These are phyloP conservation scores for Leptopterna dolabrata DNA, from an alignment of 2,888 invertebrate genomes.

Conservation along the genomic window DNA sequence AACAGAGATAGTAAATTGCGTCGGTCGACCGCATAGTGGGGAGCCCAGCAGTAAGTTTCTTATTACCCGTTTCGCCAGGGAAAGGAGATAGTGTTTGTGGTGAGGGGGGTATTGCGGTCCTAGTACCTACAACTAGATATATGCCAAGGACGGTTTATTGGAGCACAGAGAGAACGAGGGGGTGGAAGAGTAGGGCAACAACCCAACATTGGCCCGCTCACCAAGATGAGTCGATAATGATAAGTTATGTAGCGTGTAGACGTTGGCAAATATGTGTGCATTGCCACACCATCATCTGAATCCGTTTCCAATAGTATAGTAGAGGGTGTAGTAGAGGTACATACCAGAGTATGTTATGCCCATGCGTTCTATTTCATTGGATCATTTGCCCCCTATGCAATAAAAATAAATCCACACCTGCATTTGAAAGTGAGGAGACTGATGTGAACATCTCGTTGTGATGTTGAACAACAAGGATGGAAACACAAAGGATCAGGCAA, in stretches of 20 bases:
- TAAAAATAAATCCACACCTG: too few species aligned
- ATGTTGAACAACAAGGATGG: too few species aligned
- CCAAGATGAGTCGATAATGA: neutral
- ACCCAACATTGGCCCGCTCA: neutral
- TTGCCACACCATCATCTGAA: too few species aligned
- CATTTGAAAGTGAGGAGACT: too few species aligned
- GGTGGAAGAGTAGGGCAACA: neutral
- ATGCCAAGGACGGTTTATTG: conserved; percentile 20
- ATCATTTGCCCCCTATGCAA: too few species aligned
- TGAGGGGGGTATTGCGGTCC: conserved; percentile 13
- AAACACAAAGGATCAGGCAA: too few species aligned
- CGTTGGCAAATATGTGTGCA: neutral
- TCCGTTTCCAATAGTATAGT: too few species aligned
- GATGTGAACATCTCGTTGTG: too few species aligned
- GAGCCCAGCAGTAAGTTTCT: conserved; percentile 16
- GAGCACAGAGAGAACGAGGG: neutral
- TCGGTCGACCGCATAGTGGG: neutral
- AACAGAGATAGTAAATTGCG: conserved; percentile 4
- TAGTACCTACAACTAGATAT: neutral
- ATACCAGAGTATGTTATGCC: too few species aligned
- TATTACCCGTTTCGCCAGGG: neutral
- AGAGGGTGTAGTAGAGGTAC: too few species aligned
- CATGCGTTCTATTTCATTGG: too few species aligned
- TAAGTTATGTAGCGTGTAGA: neutral
- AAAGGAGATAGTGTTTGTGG: neutral